Base-by-base conservation (phyloP, 2,888 invertebrate species). In the Helobdella robusta region DNA sequence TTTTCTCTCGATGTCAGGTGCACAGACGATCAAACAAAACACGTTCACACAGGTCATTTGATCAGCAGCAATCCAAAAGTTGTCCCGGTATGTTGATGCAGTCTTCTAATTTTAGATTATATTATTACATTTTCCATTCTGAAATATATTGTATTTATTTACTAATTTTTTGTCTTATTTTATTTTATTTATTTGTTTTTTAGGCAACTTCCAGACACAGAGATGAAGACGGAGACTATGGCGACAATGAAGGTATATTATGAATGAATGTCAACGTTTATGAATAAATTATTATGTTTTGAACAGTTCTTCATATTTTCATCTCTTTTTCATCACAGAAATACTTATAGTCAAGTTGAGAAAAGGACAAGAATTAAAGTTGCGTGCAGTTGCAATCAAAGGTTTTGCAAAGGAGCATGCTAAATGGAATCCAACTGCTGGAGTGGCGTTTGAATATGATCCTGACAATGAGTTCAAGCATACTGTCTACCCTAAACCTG, bases 381-480 rank as follows among this genome's bases (percentile, higher is more conserved):
- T 97, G 66, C 84, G 89, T 73, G 97, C 95, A 0, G 97, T 91
- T 82, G 98, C 97, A 0, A 93, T 95, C 75, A 98, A 98, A 82
- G 82, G 83, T 4, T 92, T 93, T 82, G 93, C 95, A 0, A 70
- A 70, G 77, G 98, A 98, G 78, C 98, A 99, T 82, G 98, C 98
- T 0, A 98, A 98, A 80, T 98, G 98, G 98, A 98, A 97, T 82
- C 98, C 98, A 2, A 98, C 98, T 0, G 91, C 91, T 60, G 95
- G 95, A 52, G 95, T 98, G 0, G 89, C 89, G 62, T 99, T 98
- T 81, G 98, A 99, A 80, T 99, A 99, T 81, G 98, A 99, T 81
- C 98, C 98, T 0, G 98, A 98, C 77, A 98, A 98, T 82, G 83
- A 89, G 0, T 89, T 99, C 86, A 84, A 92, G 48, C 98, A 98